Evolutionary conservation across 2,888 invertebrate genomes (phyloP), one percentile per base, ranked within the genome.

Genomic region (Phragmatobia fuliginosa): DNA sequence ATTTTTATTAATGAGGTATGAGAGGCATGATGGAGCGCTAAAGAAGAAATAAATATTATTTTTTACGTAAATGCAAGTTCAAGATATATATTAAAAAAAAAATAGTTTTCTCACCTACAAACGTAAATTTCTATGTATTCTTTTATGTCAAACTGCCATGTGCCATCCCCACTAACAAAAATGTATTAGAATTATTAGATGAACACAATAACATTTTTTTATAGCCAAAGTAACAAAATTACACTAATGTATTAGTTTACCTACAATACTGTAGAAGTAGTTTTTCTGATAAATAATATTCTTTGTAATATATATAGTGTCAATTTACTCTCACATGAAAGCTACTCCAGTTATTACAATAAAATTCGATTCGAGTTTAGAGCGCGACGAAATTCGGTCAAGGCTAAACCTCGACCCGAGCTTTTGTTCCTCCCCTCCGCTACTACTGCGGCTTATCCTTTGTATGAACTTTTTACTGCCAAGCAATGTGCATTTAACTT

Each of bases 351-450:
- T 82, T 87, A 86, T 88, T 87, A 87, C 84, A 85, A 83, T 88
- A 36, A 52, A 65, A 65, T 88, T 87, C 81, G 82, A 86, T 88
- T 85, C 76, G 49, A 76, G 83, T 81, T 83, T 85, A 81, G 80
- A 81, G 77, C 77, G 83, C 61, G 75, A 68, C 77, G 73, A 68
- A 85, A 84, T 83, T 76, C 91, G 94, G 94, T 88, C 94, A 94
- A 94, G 94, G 94, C 86, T 86, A 90, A 84, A 84, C 90, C 91
- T 89, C 91, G 94, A 90, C 92, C 91, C 87, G 82, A 70, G 88
- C 90, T 88, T 92, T 92, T 92, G 89, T 91, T 85, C 82, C 82
- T 81, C 85, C 83, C 85, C 36, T 28, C 86, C 86, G 87, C 87
- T 89, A 88, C 86, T 88, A 88, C 82, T 84, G 81, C 89, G 83